phyloP scores from a whole-genome alignment of 2,113 vertebrate genomes.

The Malurus alboscapulatus region DNA sequence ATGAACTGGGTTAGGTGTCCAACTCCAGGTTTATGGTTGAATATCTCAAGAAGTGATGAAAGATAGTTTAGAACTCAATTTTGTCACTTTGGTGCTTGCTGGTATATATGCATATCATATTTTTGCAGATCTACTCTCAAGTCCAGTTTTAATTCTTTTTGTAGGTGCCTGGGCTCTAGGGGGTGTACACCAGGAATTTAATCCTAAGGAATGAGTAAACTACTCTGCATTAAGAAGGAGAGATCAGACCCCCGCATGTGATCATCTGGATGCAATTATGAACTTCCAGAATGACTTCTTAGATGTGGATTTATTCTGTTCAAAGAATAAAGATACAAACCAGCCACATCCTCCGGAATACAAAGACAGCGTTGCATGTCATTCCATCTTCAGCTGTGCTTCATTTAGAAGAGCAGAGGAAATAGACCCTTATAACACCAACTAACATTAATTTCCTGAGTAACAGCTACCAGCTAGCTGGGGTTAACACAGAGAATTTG shows the following conservation, averaged over 20 bases:
- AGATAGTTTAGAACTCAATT: not conserved
- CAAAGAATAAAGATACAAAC: constrained; percentile 6
- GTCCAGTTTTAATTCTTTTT: not conserved
- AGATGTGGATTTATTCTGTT: constrained; percentile 52
- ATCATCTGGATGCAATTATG: constrained; percentile 8
- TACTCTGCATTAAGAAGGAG: not conserved
- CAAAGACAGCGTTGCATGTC: not conserved
- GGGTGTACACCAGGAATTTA: not conserved
- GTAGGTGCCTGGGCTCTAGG: not conserved
- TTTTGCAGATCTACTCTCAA: not conserved
- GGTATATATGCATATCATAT: not conserved
- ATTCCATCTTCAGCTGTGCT: not conserved
- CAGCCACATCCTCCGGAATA: constrained; percentile 25
- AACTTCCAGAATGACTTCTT: not conserved
- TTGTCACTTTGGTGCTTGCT: not conserved
- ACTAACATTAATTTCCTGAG: not conserved
- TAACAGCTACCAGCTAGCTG: not conserved
- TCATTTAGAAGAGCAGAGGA: not conserved
- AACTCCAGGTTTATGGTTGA: not conserved
- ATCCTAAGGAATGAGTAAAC: not conserved
- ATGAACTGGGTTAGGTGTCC: not conserved
- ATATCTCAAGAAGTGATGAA: not conserved
- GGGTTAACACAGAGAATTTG: not conserved
- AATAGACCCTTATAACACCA: not conserved
- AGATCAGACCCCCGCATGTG: not conserved